A percentile compares a stretch with the other conserved stretches of the same genome.
These are phyloP conservation scores for Penaeus monodon DNA, from an alignment of 2,888 invertebrate genomes.

Conservation along the genomic window DNA sequence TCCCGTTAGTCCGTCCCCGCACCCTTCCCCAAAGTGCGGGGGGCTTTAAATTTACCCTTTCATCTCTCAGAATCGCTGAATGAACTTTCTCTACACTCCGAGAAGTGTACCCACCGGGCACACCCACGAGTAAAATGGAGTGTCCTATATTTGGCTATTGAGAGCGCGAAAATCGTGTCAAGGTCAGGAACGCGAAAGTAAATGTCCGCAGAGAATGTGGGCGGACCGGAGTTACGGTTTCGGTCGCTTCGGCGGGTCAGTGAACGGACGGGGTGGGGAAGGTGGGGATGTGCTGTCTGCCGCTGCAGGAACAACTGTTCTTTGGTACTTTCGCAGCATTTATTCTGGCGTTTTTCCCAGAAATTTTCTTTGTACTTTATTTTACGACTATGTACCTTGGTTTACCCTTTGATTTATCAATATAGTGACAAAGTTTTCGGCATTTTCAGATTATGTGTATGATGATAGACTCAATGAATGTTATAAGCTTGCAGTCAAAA, in stretches of 20 bases:
- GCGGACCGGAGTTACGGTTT: slow-evolving; percentile 38
- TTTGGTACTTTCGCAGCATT: no score
- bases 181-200: slow-evolving; percentile 49
- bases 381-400: not conserved
- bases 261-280: slow-evolving; percentile 27
- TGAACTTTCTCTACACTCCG: not conserved
- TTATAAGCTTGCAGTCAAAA: not conserved
- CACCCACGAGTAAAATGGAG: slow-evolving; percentile 17
- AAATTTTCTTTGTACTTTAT: not conserved
- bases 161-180: slow-evolving; percentile 40
- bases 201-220: slow-evolving; percentile 18
- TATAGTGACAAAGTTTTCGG: no score
- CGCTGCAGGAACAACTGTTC: not conserved
- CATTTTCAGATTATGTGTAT: no score
- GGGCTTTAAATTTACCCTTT: slow-evolving; percentile 26
- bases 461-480: no score
- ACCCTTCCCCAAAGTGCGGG: not conserved
- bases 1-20: slow-evolving; percentile 32
- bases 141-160: slow-evolving; percentile 41
- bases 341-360: not conserved
- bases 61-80: not conserved
- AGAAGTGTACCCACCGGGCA: slow-evolving; percentile 3
- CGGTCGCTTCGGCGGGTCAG: slow-evolving; percentile 31
- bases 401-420: no score
- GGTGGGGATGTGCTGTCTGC: slow-evolving; percentile 28